A percentile compares a stretch with the other conserved stretches of the same genome.
phyloP scores from a whole-genome alignment of 1,140 invertebrate genomes.

The Drosophila leontia region DNA sequence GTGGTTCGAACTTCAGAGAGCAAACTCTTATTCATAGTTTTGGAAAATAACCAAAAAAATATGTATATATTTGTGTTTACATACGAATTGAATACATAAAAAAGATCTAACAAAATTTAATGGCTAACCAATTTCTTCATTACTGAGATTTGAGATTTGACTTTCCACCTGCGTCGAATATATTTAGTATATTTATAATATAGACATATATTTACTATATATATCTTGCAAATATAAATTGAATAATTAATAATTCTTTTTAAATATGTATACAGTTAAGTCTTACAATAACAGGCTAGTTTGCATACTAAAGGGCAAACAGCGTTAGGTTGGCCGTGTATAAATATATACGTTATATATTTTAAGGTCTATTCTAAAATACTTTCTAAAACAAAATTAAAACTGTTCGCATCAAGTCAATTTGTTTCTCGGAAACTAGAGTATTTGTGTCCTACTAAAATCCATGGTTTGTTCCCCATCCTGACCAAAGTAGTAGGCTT shows the following conservation, averaged over 20 bases:
- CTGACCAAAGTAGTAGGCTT: background rate
- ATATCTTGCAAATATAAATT: too few species aligned
- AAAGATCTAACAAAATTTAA: background rate
- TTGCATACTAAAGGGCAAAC: background rate
- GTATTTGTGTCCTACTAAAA: background rate
- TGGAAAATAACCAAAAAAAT: background rate
- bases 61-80: background rate
- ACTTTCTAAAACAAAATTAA: too few species aligned
- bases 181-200: background rate
- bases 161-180: too few species aligned
- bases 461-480: background rate
- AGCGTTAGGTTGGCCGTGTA: background rate
- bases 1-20: constrained; percentile 2
- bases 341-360: background rate
- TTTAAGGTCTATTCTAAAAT: too few species aligned
- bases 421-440: too few species aligned
- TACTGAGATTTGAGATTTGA: background rate
- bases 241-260: too few species aligned
- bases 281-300: too few species aligned
- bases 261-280: too few species aligned
- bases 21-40: background rate
- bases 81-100: background rate
- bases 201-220: too few species aligned
- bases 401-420: too few species aligned
- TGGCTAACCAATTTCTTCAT: background rate